Percentiles rank a stretch among this genome's conserved stretches.
Conservation (phyloP, 1,140 invertebrate species). For the Meloidogyne hapla region DNA sequence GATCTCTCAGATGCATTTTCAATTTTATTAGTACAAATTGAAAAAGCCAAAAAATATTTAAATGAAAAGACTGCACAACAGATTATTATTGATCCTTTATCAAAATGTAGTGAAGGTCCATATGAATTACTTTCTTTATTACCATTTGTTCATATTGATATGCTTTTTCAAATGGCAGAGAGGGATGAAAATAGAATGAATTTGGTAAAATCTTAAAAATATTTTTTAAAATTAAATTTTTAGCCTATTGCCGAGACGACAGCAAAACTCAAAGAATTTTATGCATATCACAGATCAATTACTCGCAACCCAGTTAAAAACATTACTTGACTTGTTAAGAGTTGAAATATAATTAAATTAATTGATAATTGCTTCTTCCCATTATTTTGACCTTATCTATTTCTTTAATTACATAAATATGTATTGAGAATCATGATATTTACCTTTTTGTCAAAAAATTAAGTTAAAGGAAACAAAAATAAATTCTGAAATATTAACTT, state of each 20-base stretch:
- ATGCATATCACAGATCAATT: not conserved
- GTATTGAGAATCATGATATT: too few species aligned
- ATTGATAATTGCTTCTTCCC: too few species aligned
- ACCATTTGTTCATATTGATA: slow-evolving; percentile 38
- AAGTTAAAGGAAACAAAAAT: too few species aligned
- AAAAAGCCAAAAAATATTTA: slow-evolving; percentile 18
- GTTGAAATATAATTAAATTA: too few species aligned
- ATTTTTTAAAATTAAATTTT: slow-evolving; percentile 14
- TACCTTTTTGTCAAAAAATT: too few species aligned
- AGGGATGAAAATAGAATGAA: slow-evolving; percentile 10
- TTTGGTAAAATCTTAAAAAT: slow-evolving; percentile 24
- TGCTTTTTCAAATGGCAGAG: slow-evolving; percentile 36
- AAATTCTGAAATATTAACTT: too few species aligned
- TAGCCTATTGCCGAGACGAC: slow-evolving; percentile 35
- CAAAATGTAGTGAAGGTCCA: slow-evolving; percentile 8
- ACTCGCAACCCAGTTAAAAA: slow-evolving; percentile 1
- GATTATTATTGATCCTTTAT: slow-evolving; percentile 13
- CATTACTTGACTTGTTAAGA: too few species aligned
- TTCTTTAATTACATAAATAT: too few species aligned
- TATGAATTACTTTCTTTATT: slow-evolving; percentile 33
- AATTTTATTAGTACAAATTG: slow-evolving; percentile 29
- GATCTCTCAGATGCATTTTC: slow-evolving; percentile 40
- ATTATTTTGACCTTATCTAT: too few species aligned
- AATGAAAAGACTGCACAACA: slow-evolving; percentile 4
- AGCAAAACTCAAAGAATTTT: slow-evolving; percentile 28